Evolutionary conservation across 2,797 vertebrate genomes (phyloP).

Genomic region (Parotocinclus haroldoi): DNA sequence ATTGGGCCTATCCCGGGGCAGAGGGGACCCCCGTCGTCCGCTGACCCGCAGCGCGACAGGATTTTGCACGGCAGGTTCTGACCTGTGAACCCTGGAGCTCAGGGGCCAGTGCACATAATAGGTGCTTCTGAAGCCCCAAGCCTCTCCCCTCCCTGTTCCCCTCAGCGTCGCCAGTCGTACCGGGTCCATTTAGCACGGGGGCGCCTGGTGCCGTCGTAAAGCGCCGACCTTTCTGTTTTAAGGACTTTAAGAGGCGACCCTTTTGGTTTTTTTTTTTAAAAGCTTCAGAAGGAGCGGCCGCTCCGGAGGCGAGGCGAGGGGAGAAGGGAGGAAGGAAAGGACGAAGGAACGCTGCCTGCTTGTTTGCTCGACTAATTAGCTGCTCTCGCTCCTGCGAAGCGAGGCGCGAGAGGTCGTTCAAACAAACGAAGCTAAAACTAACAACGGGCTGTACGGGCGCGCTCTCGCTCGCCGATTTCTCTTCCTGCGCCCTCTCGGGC

Average conservation of each 20-base stretch:
- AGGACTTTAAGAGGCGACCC: constrained; percentile 26
- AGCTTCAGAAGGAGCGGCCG: constrained; percentile 27
- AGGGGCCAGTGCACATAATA: constrained; percentile 72
- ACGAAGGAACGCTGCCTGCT: constrained; percentile 42
- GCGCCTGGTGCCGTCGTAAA: constrained; percentile 68
- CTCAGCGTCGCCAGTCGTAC: constrained; percentile 36
- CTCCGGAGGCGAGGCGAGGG: constrained; percentile 10
- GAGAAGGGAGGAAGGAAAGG: constrained; percentile 6
- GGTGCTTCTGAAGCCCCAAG: constrained; percentile 49
- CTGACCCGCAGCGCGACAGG: constrained; percentile 88
- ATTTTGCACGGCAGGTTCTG: constrained; percentile 82
- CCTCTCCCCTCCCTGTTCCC: constrained; percentile 13
- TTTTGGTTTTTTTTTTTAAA: neutral
- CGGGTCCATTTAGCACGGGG: constrained; percentile 66
- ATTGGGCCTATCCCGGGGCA: constrained; percentile 68
- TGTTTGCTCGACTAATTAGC: constrained; percentile 68
- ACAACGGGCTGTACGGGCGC: neutral
- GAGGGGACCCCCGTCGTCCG: constrained; percentile 78
- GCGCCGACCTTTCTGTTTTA: constrained; percentile 61
- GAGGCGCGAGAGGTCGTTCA: constrained; percentile 27
- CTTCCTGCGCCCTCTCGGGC: too few species aligned
- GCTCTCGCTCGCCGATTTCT: too few species aligned
- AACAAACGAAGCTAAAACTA: constrained; percentile 29
- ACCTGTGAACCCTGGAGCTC: constrained; percentile 75
- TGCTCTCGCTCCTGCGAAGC: constrained; percentile 44